These are phyloP conservation scores for Phycodurus eques DNA, from an alignment of 2,113 vertebrate species.

Conservation along the genomic window DNA sequence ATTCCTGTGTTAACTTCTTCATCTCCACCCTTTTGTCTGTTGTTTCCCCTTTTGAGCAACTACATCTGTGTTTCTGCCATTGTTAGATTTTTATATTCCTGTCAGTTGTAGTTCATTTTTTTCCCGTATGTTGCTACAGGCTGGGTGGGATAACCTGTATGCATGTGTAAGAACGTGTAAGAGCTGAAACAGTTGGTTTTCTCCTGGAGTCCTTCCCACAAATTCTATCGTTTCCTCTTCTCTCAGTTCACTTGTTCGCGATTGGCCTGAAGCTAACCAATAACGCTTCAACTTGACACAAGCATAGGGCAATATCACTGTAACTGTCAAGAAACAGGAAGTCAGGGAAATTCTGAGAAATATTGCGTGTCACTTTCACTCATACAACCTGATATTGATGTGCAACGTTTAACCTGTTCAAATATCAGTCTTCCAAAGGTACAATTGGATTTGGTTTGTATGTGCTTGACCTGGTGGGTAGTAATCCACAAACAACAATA, in stretches of 20 bases:
- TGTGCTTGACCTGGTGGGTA: constrained; percentile 30
- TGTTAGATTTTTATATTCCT: constrained; percentile 2
- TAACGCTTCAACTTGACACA: constrained; percentile 43
- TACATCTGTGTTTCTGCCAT: neutral
- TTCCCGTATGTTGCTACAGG: constrained; percentile 1
- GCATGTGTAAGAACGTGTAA: constrained; percentile 2
- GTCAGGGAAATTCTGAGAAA: constrained; percentile 62
- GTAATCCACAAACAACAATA: neutral
- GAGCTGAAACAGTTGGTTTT: constrained; percentile 56
- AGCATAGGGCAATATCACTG: constrained; percentile 45
- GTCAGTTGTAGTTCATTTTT: neutral
- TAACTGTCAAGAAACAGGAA: constrained; percentile 66
- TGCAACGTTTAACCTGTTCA: constrained; percentile 22
- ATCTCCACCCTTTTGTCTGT: constrained; percentile 42
- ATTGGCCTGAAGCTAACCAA: constrained; percentile 62
- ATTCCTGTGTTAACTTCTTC: constrained; percentile 31
- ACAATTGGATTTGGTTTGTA: constrained; percentile 2
- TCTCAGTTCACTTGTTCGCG: constrained; percentile 39
- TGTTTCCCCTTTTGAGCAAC: constrained; percentile 24
- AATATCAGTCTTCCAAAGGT: constrained; percentile 6
- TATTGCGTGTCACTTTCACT: constrained; percentile 49
- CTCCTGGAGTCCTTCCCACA: constrained; percentile 58
- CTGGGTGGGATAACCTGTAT: neutral
- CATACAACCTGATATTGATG: constrained; percentile 18
- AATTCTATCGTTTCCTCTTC: constrained; percentile 61